Evolutionary conservation across 2,888 invertebrate species (phyloP), one percentile per base, ranked within the genome.

Genomic region (Cyaniris semiargus): DNA sequence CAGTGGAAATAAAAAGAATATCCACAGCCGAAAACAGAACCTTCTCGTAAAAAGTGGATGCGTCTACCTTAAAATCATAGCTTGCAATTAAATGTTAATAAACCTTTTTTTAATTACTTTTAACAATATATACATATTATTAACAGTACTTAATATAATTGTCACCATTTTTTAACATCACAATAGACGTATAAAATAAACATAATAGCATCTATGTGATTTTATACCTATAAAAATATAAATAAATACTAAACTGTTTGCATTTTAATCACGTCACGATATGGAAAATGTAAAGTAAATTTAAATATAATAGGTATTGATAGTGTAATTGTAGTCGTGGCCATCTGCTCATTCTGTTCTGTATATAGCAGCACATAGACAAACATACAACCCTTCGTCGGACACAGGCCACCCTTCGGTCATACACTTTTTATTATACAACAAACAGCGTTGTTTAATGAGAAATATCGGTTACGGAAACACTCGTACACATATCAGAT

Each of bases 391-490:
- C 82, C 83, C 84, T 83, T 83, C 82, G 78, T 79, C 79, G 80
- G 81, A 81, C 82, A 83, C 80, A 84, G 88, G 84, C 89, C 89
- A 88, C 86, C 90, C 93, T 81, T 89, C 89, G 88, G 89, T 86
- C 87, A 87, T 84, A 81, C 83, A 86, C 88, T 94, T 93, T 94
- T 94, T 93, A 93, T 90, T 89, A 83, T 82, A 87, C 81, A 79
- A 83, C 88, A 91, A 93, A 92, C 89, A 93, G 6, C 86, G 83
- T 82, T 82, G 84, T 84, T 84, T 90, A 93, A 94, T 90, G 92
- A 93, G 92, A 90, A 92, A 92, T 93, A 93, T 93, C 90, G 87
- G 91, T 93, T 90, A 91, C 93, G 90, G 90, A 92, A 92, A 92
- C 88, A 89, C 91, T 91, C 86, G 83, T 83, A 85, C 85, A 83